phyloP scores from a whole-genome alignment of 2,888 invertebrate species.

The Tachina grossa region DNA sequence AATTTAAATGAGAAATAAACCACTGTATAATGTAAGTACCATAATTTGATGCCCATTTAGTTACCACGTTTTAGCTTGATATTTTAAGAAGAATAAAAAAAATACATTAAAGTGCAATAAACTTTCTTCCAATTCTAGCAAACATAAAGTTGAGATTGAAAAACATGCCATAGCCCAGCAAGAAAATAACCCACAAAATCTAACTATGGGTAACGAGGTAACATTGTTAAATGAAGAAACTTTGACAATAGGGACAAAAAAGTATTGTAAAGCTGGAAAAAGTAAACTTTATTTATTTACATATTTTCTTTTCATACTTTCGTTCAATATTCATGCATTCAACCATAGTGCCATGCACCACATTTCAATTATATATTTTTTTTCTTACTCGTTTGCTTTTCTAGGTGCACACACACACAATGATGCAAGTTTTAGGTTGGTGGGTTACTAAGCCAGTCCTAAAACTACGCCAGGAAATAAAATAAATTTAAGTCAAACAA shows the following conservation, averaged over 20 bases:
- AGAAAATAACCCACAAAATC: neutral
- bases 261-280: constrained; percentile 53
- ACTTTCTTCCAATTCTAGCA: constrained; percentile 32
- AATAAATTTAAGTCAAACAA: constrained; percentile 36
- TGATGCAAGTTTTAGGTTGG: constrained; percentile 60
- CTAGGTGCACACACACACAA: constrained; percentile 20
- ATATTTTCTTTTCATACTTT: constrained; percentile 36
- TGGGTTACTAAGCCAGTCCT: constrained; percentile 70
- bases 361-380: neutral
- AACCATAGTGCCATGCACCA: constrained; percentile 2
- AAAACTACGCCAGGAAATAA: constrained; percentile 35
- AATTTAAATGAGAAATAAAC: neutral
- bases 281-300: constrained; percentile 58
- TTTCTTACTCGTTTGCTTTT: constrained; percentile 7
- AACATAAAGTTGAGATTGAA: neutral
- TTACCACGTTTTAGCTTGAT: constrained; percentile 37
- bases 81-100: constrained; percentile 44
- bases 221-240: constrained; percentile 55
- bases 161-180: neutral
- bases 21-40: no score
- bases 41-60: constrained; percentile 2
- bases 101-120: constrained; percentile 56
- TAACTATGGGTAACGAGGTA: constrained; percentile 31
- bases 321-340: constrained; percentile 30
- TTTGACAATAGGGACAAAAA: constrained; percentile 62